These are phyloP conservation scores for Muraenolepis orangiensis DNA, from an alignment of 2,797 vertebrate species.

Conservation along the genomic window DNA sequence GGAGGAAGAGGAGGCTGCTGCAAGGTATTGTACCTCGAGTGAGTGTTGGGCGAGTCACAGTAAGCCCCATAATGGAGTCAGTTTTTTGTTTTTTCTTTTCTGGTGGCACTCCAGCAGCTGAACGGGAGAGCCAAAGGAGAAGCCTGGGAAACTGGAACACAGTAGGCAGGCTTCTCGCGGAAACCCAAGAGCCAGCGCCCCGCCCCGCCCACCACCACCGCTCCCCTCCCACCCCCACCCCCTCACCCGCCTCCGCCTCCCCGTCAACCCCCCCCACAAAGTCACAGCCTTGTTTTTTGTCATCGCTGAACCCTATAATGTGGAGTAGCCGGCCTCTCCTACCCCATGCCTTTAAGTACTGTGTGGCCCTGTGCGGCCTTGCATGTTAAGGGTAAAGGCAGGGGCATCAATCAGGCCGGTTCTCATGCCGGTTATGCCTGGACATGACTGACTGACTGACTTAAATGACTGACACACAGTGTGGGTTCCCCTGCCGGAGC, in stretches of 20 bases:
- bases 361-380: conserved; percentile 24
- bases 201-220: neutral
- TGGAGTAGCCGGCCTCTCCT: conserved; percentile 28
- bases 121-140: conserved; percentile 58
- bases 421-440: conserved; percentile 29
- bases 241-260: too few species aligned
- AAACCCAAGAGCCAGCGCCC: conserved; percentile 48
- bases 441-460: conserved; percentile 32
- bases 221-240: neutral
- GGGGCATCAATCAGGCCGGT: conserved; percentile 12
- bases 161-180: conserved; percentile 43
- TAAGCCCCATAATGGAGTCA: conserved; percentile 39
- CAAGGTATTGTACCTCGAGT: conserved; percentile 27
- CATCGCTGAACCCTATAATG: conserved; percentile 48
- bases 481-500: conserved; percentile 18
- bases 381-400: conserved; percentile 32
- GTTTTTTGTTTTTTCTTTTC: too few species aligned
- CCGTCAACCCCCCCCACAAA: conserved; percentile 44
- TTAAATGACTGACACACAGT: conserved; percentile 28
- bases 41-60: conserved; percentile 28
- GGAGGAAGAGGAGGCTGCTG: neutral
- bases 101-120: conserved; percentile 33
- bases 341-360: conserved; percentile 27
- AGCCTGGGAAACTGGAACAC: conserved; percentile 64
- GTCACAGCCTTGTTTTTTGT: conserved; percentile 57